A percentile compares a stretch with the other conserved stretches of the same genome.
These are phyloP conservation scores for Lichenostomus cassidix DNA, from an alignment of 2,113 vertebrate species.

Conservation along the genomic window DNA sequence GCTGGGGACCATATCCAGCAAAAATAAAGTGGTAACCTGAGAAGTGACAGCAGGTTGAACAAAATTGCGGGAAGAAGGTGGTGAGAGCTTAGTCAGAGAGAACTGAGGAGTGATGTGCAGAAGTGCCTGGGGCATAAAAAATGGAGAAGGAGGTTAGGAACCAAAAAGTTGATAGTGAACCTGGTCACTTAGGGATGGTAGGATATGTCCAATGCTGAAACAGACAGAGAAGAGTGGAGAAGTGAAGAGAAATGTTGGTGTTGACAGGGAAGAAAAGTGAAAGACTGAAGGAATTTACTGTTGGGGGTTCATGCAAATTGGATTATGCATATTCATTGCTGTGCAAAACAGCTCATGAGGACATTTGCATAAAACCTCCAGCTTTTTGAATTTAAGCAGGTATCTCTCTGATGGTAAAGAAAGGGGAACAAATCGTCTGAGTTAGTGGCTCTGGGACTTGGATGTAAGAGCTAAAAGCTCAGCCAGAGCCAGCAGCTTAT, in stretches of 20 bases:
- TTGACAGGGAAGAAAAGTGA: background rate
- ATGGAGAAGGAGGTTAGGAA: background rate
- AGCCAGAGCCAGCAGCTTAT: background rate
- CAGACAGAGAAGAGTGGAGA: background rate
- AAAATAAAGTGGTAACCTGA: background rate
- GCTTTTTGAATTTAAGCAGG: background rate
- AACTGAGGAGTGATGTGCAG: background rate
- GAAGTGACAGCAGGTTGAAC: background rate
- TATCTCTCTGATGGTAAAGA: background rate
- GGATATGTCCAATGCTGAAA: background rate
- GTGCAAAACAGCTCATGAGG: background rate
- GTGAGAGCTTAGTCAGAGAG: background rate
- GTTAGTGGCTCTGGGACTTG: background rate
- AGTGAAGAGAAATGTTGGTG: background rate
- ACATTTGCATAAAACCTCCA: constrained; percentile 5
- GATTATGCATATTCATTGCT: background rate
- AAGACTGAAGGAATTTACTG: background rate
- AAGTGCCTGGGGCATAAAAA: background rate
- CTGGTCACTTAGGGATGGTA: background rate
- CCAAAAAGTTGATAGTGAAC: background rate
- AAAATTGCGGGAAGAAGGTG: background rate
- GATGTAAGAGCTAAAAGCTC: background rate
- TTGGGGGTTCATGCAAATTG: background rate
- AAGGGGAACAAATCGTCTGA: background rate
- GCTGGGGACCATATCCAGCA: background rate